Evolutionary conservation across 2,797 vertebrate genomes (phyloP), one percentile per base, ranked within the genome.

Genomic region (Megalops cyprinoides): DNA sequence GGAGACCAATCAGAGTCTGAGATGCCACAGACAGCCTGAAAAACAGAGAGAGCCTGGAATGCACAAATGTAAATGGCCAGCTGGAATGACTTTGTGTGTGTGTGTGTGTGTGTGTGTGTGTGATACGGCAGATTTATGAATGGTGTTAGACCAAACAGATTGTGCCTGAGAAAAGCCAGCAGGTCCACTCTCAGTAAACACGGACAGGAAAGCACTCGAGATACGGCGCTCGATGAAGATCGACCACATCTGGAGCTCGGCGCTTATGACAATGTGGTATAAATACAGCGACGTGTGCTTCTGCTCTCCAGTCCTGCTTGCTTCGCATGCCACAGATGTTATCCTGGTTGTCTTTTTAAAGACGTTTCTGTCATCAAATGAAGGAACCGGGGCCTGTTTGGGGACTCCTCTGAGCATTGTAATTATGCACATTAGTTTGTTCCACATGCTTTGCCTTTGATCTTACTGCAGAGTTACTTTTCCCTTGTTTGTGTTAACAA

Each of bases 141-240:
- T 56, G 78, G 75, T 51, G 84, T 88, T 80, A 87, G 90, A 92
- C 92, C 89, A 91, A 90, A 91, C 86, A 78, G 83, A 92, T 92
- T 65, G 39, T 81, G 42, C 86, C 82, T 76, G 83, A 90, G 86
- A 80, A 86, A 79, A 88, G 84, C 90, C 92, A 92, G 92, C 85
- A 86, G 90, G 85, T 89, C 86, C 90, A 46, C 85, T 87, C 85
- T 88, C 83, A 81, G 87, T 92, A 92, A 91, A 93, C 91, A 91
- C 12, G 82, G 83, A 79, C 82, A 88, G 90, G 88, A 92, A 83
- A 83, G 2, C 74, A 51, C 62, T 82, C 25, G 62, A 14, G 75
- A 87, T 83, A 81, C 79, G 85, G 62, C 58, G 25, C 84, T 83
- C 79, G 84, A 82, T 81, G 83, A 81, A 82, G 89, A 89, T 86